Conservation (phyloP, 1,140 invertebrate genomes). For the Bombus haemorrhoidalis region DNA sequence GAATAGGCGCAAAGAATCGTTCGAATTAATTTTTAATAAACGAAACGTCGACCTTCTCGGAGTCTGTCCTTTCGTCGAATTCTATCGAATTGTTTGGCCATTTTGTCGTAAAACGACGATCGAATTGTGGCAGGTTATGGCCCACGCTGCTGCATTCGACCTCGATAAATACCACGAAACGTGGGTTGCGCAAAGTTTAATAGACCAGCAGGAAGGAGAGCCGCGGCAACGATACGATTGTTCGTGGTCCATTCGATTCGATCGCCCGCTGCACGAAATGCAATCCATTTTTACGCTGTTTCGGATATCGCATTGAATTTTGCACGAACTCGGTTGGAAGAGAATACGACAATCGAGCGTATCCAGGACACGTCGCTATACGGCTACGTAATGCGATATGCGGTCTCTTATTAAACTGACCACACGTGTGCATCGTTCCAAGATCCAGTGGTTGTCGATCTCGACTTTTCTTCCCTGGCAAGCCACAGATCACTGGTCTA, state of each 20-base stretch:
- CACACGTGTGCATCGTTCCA: slow-evolving; percentile 67
- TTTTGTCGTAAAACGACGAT: slow-evolving; percentile 50
- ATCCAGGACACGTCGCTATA: slow-evolving; percentile 39
- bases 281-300: neutral
- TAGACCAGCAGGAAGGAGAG: slow-evolving; percentile 36
- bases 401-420: slow-evolving; percentile 60
- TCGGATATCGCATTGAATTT: slow-evolving; percentile 6
- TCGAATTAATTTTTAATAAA: slow-evolving; percentile 27
- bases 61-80: neutral
- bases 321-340: slow-evolving; percentile 7
- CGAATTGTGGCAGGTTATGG: slow-evolving; percentile 17
- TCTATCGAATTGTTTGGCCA: neutral
- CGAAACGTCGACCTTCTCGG: neutral
- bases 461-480: slow-evolving; percentile 26
- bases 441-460: slow-evolving; percentile 62
- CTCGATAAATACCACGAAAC: slow-evolving; percentile 51
- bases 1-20: slow-evolving; percentile 40
- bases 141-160: slow-evolving; percentile 14
- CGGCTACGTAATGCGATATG: slow-evolving; percentile 69
- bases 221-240: slow-evolving; percentile 26
- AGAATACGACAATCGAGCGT: slow-evolving; percentile 36
- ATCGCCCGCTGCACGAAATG: neutral
- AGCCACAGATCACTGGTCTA: slow-evolving; percentile 62
- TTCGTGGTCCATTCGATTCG: slow-evolving; percentile 13
- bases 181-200: slow-evolving; percentile 61